phyloP scores from a whole-genome alignment of 2,113 vertebrate species.

The Trogon surrucura region DNA sequence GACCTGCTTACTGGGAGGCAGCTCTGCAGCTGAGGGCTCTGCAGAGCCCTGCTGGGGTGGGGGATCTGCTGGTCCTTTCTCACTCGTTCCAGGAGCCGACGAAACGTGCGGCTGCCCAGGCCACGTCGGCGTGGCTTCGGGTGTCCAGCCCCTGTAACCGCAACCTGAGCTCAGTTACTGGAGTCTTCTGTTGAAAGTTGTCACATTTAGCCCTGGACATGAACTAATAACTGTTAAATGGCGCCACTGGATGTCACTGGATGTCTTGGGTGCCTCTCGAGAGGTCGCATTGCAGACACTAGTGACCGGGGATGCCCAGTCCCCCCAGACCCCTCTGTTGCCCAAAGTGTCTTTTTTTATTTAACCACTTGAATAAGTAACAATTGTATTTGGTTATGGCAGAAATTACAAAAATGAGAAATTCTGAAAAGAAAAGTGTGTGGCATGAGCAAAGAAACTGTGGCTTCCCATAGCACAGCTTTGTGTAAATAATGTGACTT shows the following conservation, averaged over 20 bases:
- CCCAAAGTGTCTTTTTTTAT: neutral
- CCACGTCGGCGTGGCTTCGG: neutral
- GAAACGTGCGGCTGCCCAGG: neutral
- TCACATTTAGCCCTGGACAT: rapidly evolving
- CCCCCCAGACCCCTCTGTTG: neutral
- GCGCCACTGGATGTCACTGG: neutral
- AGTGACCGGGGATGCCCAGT: neutral
- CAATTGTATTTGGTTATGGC: neutral
- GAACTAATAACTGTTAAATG: neutral
- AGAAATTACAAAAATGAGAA: neutral
- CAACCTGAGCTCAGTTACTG: neutral
- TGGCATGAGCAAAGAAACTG: neutral
- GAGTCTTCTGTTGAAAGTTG: neutral
- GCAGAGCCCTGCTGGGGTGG: neutral
- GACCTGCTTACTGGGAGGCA: neutral
- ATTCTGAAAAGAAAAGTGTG: neutral
- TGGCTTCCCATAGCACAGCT: neutral
- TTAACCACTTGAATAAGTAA: neutral
- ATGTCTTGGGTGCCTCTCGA: neutral
- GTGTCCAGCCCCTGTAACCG: neutral
- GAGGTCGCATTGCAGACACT: rapidly evolving
- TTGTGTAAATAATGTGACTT: neutral
- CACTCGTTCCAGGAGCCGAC: neutral
- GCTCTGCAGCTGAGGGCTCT: neutral
- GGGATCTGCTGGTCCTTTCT: neutral